Conservation (phyloP, 1,140 invertebrate genomes). For the Harpegnathos saltator region DNA sequence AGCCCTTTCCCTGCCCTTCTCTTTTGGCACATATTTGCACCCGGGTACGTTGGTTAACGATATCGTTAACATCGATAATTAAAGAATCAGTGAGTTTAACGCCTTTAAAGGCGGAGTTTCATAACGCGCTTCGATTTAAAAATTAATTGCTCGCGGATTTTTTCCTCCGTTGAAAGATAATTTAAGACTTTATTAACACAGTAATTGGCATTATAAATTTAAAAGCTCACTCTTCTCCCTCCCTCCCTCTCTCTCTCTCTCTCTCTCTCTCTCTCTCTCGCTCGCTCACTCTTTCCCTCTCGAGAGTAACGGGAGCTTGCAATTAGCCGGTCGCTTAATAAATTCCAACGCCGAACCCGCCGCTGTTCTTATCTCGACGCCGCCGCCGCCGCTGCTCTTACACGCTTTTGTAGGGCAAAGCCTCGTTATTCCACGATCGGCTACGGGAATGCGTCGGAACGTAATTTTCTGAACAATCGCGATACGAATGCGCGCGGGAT, state of each 20-base stretch:
- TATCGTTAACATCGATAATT: constrained; percentile 14
- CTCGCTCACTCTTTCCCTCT: no score
- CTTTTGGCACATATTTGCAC: neutral
- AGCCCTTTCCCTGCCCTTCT: no score
- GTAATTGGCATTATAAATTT: constrained; percentile 11
- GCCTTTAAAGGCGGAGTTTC: neutral
- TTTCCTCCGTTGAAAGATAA: neutral
- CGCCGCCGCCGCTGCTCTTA: neutral
- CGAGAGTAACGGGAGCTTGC: no score
- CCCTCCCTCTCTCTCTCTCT: no score
- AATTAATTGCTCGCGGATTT: constrained; percentile 14
- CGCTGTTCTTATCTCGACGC: neutral
- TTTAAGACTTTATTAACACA: constrained; percentile 6
- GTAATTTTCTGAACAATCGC: constrained; percentile 39
- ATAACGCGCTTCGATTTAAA: neutral
- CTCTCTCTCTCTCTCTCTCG: no score
- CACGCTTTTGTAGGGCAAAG: neutral
- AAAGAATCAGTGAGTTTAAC: neutral
- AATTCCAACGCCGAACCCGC: neutral
- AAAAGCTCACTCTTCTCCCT: neutral
- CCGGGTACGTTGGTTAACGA: neutral
- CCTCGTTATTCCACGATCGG: constrained; percentile 7
- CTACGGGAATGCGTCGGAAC: constrained; percentile 10
- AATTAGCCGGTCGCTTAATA: constrained; percentile 17
- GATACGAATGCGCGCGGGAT: neutral